These are phyloP conservation scores for Plectrocnemia conspersa DNA, from an alignment of 1,140 invertebrate genomes.

Conservation along the genomic window DNA sequence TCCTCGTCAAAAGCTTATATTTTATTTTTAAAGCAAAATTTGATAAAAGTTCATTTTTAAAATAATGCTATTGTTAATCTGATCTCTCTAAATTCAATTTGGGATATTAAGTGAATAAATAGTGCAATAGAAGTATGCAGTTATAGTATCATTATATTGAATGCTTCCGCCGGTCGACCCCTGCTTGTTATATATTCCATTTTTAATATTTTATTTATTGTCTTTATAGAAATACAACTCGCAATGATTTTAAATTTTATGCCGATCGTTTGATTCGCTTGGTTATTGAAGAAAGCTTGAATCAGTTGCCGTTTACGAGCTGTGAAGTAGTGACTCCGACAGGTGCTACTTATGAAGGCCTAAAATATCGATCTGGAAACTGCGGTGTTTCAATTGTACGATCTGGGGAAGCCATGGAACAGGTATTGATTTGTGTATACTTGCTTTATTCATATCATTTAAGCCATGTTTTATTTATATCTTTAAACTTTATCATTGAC, in stretches of 20 bases:
- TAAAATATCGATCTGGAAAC: constrained; percentile 93
- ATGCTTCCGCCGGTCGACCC: too few relatives aligned
- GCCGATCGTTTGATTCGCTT: constrained; percentile 91
- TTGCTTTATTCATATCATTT: constrained; percentile 4
- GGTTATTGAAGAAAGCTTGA: constrained; percentile 97
- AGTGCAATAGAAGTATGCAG: too few relatives aligned
- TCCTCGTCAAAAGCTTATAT: too few relatives aligned
- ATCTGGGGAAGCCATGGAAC: constrained; percentile 97
- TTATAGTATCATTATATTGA: too few relatives aligned
- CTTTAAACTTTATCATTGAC: too few relatives aligned
- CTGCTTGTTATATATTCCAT: too few relatives aligned
- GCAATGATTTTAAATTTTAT: constrained; percentile 98
- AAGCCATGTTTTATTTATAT: too few relatives aligned
- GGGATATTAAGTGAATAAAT: too few relatives aligned
- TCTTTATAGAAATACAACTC: constrained; percentile 75
- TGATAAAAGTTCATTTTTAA: too few relatives aligned
- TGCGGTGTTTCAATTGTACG: constrained; percentile 97
- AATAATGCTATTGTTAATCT: too few relatives aligned
- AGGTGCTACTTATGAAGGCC: constrained; percentile 80
- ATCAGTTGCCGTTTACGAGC: constrained; percentile 90
- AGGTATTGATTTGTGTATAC: constrained; percentile 48
- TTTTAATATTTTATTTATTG: constrained; percentile 34
- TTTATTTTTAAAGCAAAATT: too few relatives aligned
- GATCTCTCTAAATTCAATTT: too few relatives aligned
- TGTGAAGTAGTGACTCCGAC: constrained; percentile 90